Base-by-base conservation (phyloP, 2,888 invertebrate species). In the Eilema depressum region DNA sequence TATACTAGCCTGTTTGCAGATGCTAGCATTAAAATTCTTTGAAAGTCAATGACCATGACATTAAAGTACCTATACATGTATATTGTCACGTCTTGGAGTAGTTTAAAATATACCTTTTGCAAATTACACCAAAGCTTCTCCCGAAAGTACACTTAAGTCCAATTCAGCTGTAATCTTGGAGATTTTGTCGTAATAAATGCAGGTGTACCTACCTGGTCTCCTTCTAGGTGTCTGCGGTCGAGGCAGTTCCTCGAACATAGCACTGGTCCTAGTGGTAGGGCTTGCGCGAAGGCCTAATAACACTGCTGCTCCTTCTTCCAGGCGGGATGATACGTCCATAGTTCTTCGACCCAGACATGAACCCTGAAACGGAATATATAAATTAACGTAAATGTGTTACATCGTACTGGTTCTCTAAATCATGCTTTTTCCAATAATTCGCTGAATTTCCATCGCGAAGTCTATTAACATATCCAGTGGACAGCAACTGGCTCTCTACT, bases 241-340 rank as follows among this genome's bases (percentile, higher is more conserved):
- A 4, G 86, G 87, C 61, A 82, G 77, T 20, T 82, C 81, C 1
- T 85, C 83, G 66, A 88, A 85, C 61, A 88, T 74, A 8, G 83
- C 72, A 10, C 73, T 79, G 5, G 84, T 76, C 56, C 77, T 77
- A 5, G 79, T 79, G 7, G 77, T 76, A 17, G 86, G 80, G 66
- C 79, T 79, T 2, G 87, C 84, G 25, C 83, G 77, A 41, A 90
- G 86, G 0, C 89, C 91, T 12, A 90, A 74, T 66, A 91, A 66
- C 2, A 86, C 81, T 74, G 86, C 84, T 20, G 88, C 82, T 60
- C 87, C 81, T 65, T 84, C 74, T 78, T 86, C 85, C 60, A 87
- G 74, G 17, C 81, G 82, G 0, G 81, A 76, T 0, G 88, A 86
- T 25, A 86, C 77, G 60, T 83, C 86, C 70, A 85, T 68, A 4